A percentile compares a stretch with the other conserved stretches of the same genome.
phyloP scores from a whole-genome alignment of 2,888 invertebrate genomes.

The Cheilosia grossa region DNA sequence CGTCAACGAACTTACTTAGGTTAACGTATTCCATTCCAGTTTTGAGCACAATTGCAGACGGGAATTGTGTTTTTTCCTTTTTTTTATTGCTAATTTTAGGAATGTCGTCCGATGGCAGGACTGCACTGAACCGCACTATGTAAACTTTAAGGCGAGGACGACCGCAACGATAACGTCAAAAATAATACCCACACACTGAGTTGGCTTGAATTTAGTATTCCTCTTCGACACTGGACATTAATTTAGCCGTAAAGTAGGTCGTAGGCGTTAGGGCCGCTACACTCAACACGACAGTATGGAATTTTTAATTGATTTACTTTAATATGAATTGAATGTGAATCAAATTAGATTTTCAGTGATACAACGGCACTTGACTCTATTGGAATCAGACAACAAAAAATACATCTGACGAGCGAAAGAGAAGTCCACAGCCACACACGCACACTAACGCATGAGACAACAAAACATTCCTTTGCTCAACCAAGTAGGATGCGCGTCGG shows the following conservation, averaged over 20 bases:
- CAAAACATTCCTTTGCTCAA: constrained; percentile 60
- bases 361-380: constrained; percentile 31
- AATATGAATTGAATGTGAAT: constrained; percentile 32
- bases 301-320: constrained; percentile 19
- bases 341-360: constrained; percentile 31
- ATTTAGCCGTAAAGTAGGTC: constrained; percentile 1
- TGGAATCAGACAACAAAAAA: constrained; percentile 2
- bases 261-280: not conserved
- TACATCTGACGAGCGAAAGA: constrained; percentile 40
- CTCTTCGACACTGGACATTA: not conserved
- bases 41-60: constrained; percentile 47
- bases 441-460: constrained; percentile 40
- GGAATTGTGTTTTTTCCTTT: constrained; percentile 36
- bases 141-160: not conserved
- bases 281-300: not conserved
- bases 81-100: constrained; percentile 34
- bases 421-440: constrained; percentile 38
- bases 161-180: not conserved
- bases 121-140: constrained; percentile 11
- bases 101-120: not conserved
- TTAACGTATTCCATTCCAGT: constrained; percentile 72
- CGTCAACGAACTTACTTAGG: constrained; percentile 72
- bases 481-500: constrained; percentile 67
- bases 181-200: not conserved
- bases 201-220: not conserved